A percentile compares a stretch with the other conserved stretches of the same genome.
Conservation (phyloP, 1,140 invertebrate genomes). For the Hypothenemus hampei region DNA sequence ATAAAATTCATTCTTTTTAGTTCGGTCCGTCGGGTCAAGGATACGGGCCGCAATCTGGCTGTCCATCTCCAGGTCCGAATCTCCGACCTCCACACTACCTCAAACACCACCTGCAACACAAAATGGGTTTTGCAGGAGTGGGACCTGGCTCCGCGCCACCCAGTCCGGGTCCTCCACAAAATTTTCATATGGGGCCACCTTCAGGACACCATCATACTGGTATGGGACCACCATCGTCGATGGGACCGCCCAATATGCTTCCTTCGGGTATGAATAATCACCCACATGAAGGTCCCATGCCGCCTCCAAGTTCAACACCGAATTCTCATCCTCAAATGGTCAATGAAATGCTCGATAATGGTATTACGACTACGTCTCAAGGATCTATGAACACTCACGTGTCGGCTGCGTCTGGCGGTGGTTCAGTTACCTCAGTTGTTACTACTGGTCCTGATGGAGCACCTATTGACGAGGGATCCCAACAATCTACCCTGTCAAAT, state of each 20-base stretch:
- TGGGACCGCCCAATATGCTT: constrained; percentile 50
- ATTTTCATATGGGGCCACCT: constrained; percentile 54
- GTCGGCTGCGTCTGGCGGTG: constrained; percentile 42
- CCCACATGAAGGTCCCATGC: constrained; percentile 55
- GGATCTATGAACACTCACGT: constrained; percentile 44
- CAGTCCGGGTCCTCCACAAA: constrained; percentile 52
- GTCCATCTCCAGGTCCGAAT: constrained; percentile 40
- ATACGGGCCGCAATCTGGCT: constrained; percentile 48
- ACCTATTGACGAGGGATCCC: constrained; percentile 81
- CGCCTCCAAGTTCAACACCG: constrained; percentile 56
- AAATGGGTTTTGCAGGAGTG: constrained; percentile 52
- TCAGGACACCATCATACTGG: constrained; percentile 48
- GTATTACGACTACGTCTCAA: constrained; percentile 54
- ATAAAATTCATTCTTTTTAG: no score
- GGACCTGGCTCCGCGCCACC: constrained; percentile 53
- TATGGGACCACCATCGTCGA: constrained; percentile 52
- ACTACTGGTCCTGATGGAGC: constrained; percentile 84
- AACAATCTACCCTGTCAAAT: constrained; percentile 87
- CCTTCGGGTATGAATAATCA: constrained; percentile 46
- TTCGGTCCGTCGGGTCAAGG: constrained; percentile 44
- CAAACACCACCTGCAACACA: constrained; percentile 65
- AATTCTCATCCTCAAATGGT: constrained; percentile 52
- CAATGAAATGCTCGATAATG: constrained; percentile 54
- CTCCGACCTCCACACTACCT: constrained; percentile 56
- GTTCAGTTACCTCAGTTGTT: constrained; percentile 76